A percentile compares a stretch with the other conserved stretches of the same genome.
Conservation (phyloP, 2,797 vertebrate species). For the Gallinago solitaria region DNA sequence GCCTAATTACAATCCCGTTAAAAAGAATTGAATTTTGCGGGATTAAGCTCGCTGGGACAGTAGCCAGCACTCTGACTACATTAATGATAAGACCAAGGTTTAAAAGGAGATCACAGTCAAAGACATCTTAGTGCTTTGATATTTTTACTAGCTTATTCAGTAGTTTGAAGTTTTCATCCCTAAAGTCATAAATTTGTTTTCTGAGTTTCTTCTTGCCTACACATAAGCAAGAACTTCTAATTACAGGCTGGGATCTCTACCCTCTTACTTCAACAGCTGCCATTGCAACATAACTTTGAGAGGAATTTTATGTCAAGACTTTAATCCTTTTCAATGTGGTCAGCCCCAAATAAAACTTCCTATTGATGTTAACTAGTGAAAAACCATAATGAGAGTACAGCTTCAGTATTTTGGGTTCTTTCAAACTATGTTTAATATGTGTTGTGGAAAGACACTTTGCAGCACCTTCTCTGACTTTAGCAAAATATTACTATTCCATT, state of each 20-base stretch:
- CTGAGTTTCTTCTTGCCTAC: background rate
- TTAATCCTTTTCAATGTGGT: background rate
- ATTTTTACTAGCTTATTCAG: background rate
- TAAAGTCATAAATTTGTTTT: background rate
- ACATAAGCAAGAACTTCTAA: background rate
- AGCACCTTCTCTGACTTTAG: background rate
- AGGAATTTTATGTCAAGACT: background rate
- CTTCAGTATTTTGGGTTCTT: background rate
- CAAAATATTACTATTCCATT: background rate
- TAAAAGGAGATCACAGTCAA: background rate
- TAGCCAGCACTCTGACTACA: background rate
- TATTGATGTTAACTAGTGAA: background rate
- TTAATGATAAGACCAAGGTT: background rate
- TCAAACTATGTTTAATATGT: background rate
- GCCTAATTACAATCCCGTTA: background rate
- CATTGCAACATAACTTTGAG: background rate
- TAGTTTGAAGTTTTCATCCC: background rate
- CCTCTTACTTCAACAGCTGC: background rate
- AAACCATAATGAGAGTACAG: accelerated
- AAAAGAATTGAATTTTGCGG: background rate
- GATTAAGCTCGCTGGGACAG: background rate
- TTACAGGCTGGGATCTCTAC: background rate
- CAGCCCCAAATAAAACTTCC: background rate
- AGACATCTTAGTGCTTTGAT: background rate
- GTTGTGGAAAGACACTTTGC: background rate